Evolutionary conservation across 2,888 invertebrate genomes (phyloP), one percentile per base, ranked within the genome.

Genomic region (Ectemnius continuus): DNA sequence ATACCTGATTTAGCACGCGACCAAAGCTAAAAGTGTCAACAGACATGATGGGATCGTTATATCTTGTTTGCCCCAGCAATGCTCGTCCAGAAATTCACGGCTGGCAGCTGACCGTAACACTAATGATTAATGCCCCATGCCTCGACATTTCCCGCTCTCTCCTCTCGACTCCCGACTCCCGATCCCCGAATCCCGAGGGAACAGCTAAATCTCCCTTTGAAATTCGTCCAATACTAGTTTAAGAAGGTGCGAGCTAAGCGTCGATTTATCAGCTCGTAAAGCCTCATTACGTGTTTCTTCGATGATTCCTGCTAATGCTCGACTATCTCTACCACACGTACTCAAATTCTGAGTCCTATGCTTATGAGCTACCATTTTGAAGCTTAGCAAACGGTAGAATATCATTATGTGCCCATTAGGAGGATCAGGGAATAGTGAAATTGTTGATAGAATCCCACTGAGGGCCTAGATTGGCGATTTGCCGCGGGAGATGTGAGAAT

Each of bases 261-360:
- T 13, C 63, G 46, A 71, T 72, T 74, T 52, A 67, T 28, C 57
- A 46, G 16, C 28, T 58, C 71, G 59, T 75, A 75, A 79, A 79
- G 46, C 61, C 65, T 52, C 48, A 59, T 65, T 58, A 67, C 16
- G 36, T 8, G 36, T 8, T 36, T 36, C 36, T 36, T 11, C 11
- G 36, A 6, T 1, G 36, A 36, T 36, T 36, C 36, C 36, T 36
- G 8, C 36, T 36, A 36, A 36, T 36, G 0, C 36, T 11, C 8
- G 36, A 36, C 36, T 8, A 36, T 8, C 36, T 36, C 36, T 36
- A 36, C 36, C 36, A 36, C 8, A 2, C 36, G 2, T 20, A 20
- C 1, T 20, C 20, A 20, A 2, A 20, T 20, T 20, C 20, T 2
- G 23, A 23, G 2, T 23, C 23, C 23, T 3, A 23, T 23, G 2